Evolutionary conservation across 2,113 vertebrate species (phyloP).

Genomic region (Passer montanus): DNA sequence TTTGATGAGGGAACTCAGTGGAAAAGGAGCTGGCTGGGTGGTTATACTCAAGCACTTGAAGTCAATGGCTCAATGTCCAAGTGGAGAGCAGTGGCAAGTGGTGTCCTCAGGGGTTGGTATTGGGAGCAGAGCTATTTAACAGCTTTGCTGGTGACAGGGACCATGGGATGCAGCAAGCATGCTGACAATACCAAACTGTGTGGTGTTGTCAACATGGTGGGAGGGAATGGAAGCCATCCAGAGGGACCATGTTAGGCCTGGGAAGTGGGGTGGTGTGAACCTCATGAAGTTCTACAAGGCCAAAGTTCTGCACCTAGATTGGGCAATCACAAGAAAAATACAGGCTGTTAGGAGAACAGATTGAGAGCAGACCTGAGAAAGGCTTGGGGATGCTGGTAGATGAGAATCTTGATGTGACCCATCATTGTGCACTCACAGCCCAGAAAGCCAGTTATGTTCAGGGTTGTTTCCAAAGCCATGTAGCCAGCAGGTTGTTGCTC

Average conservation of each 20-base stretch:
- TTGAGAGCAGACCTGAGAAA: background rate
- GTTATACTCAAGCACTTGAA: background rate
- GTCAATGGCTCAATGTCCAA: background rate
- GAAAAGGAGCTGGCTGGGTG: background rate
- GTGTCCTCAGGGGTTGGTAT: too few species aligned
- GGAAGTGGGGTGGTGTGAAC: background rate
- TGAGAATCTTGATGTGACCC: background rate
- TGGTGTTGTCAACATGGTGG: too few species aligned
- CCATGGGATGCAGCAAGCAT: fast-evolving
- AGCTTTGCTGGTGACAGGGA: background rate
- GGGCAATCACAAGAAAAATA: background rate
- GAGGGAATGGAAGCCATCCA: background rate
- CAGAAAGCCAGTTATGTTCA: background rate
- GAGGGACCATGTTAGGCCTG: too few species aligned
- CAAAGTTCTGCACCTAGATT: background rate
- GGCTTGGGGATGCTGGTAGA: background rate
- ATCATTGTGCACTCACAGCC: background rate
- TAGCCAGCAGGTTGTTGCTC: too few species aligned
- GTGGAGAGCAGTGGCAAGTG: fast-evolving
- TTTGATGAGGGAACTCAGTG: background rate
- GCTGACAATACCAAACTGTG: background rate
- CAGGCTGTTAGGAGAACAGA: background rate
- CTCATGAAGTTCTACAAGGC: background rate
- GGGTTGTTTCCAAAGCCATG: background rate
- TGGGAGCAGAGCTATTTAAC: background rate